Percentiles rank a stretch among this genome's conserved stretches.
Conservation (phyloP, 2,797 vertebrate genomes). For the Varecia variegata region DNA sequence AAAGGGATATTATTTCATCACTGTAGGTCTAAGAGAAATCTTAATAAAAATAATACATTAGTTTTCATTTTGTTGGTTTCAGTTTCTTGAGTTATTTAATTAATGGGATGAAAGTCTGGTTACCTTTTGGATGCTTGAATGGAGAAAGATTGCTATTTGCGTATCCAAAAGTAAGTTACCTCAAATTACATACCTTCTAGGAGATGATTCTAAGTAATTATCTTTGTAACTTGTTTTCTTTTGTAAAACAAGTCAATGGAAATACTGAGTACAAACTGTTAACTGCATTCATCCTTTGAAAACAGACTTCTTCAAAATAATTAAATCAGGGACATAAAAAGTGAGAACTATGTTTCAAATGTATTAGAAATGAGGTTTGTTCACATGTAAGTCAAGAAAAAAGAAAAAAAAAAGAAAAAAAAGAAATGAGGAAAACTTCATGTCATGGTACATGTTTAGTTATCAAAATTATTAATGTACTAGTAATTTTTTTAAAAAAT, state of each 20-base stretch:
- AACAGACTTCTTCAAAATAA: background rate
- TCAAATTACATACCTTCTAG: background rate
- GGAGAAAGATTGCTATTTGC: slow-evolving; percentile 68
- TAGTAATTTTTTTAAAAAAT: background rate
- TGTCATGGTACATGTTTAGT: background rate
- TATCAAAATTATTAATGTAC: background rate
- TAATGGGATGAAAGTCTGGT: slow-evolving; percentile 84
- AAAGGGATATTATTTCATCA: background rate
- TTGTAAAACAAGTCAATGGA: slow-evolving; percentile 52
- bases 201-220: background rate
- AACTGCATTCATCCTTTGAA: background rate
- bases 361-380: background rate
- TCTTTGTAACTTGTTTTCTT: slow-evolving; percentile 54
- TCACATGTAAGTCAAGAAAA: no score
- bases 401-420: no score
- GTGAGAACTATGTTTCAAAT: background rate
- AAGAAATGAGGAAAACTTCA: background rate
- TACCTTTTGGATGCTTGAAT: slow-evolving; percentile 86
- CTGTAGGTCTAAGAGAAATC: slow-evolving; percentile 26
- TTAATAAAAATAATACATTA: slow-evolving; percentile 69
- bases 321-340: background rate
- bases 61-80: slow-evolving; percentile 80
- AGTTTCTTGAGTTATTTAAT: slow-evolving; percentile 84
- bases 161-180: slow-evolving; percentile 26
- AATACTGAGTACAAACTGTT: background rate